Conservation (phyloP, 2,113 vertebrate species). For the Eonycteris spelaea region DNA sequence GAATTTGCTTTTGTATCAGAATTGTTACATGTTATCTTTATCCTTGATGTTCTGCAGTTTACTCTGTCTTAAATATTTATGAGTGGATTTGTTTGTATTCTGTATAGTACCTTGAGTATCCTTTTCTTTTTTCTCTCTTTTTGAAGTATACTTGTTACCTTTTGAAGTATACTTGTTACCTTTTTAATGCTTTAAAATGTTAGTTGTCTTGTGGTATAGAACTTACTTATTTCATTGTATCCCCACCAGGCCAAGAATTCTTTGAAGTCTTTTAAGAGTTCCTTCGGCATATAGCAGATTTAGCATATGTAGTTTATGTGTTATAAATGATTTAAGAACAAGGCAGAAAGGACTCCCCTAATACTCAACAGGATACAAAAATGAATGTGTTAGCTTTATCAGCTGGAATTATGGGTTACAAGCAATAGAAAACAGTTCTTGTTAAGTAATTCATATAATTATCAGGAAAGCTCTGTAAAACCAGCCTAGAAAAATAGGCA, state of each 20-base stretch:
- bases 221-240: neutral
- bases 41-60: neutral
- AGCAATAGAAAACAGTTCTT: neutral
- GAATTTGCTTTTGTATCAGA: neutral
- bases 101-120: neutral
- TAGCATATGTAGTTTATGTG: neutral
- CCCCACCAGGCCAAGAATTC: neutral
- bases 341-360: neutral
- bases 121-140: neutral
- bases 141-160: neutral
- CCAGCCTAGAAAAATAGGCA: neutral
- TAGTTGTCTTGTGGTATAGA: neutral
- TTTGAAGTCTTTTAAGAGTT: neutral
- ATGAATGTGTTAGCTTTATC: neutral
- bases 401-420: neutral
- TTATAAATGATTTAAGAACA: neutral
- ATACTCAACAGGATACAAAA: neutral
- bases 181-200: neutral
- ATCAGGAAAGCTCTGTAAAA: neutral
- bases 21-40: constrained; percentile 42
- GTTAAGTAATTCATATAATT: neutral
- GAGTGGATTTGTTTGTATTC: neutral
- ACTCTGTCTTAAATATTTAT: neutral
- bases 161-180: neutral
- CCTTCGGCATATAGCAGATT: neutral